phyloP scores from a whole-genome alignment of 1,140 invertebrate genomes.

The Scaptomyza pallida region DNA sequence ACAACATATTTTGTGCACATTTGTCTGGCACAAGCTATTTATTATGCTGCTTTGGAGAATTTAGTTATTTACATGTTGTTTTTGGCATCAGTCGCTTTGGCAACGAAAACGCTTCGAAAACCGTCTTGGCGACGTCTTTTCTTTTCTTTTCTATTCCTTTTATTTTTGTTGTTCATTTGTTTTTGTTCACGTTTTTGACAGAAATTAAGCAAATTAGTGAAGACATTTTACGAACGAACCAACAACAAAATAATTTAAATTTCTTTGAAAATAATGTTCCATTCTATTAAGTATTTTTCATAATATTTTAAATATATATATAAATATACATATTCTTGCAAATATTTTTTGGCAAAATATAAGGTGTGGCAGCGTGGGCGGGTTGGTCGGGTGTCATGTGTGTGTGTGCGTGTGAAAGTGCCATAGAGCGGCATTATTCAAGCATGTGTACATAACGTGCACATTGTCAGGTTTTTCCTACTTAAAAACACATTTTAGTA shows the following conservation, averaged over 20 bases:
- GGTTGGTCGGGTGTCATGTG: slow-evolving; percentile 43
- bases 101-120: slow-evolving; percentile 55
- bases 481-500: background rate
- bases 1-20: slow-evolving; percentile 45
- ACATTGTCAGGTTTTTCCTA: slow-evolving; percentile 25
- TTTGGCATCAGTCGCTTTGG: slow-evolving; percentile 43
- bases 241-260: slow-evolving; percentile 44
- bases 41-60: slow-evolving; percentile 72
- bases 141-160: too few species aligned
- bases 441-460: slow-evolving; percentile 27
- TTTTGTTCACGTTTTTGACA: slow-evolving; percentile 43
- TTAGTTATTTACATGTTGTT: slow-evolving; percentile 63
- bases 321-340: slow-evolving; percentile 9
- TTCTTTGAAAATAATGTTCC: slow-evolving; percentile 44
- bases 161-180: background rate
- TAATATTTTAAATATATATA: slow-evolving; percentile 10
- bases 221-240: slow-evolving; percentile 53
- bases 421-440: slow-evolving; percentile 33
- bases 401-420: slow-evolving; percentile 67
- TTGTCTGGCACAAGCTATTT: slow-evolving; percentile 47
- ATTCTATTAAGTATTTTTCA: slow-evolving; percentile 34
- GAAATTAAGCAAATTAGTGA: slow-evolving; percentile 76
- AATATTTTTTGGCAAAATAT: slow-evolving; percentile 55
- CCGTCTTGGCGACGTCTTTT: slow-evolving; percentile 3
- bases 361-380: slow-evolving; percentile 56